Percentiles rank a stretch among this genome's conserved stretches.
These are phyloP conservation scores for Quadroppia sp. DNA, from an alignment of 2,888 invertebrate species.

Conservation along the genomic window DNA sequence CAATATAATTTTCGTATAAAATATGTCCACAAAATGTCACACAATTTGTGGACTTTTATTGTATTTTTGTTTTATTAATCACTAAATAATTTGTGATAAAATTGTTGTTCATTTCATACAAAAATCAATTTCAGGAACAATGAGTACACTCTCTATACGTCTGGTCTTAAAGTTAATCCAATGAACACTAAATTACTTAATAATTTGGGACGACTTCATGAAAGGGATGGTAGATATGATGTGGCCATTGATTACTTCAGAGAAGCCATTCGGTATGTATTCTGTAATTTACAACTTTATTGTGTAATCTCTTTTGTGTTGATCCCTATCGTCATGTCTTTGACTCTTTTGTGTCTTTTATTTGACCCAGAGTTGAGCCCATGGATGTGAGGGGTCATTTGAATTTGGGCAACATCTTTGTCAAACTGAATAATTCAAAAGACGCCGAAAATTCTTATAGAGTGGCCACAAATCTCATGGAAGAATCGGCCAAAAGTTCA, in stretches of 20 bases:
- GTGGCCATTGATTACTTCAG: slow-evolving; percentile 39
- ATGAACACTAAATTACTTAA: slow-evolving; percentile 54
- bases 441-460: slow-evolving; percentile 53
- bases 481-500: slow-evolving; percentile 22
- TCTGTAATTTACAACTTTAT: too few species aligned
- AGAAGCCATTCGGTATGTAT: slow-evolving; percentile 35
- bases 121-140: slow-evolving; percentile 43
- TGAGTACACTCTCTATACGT: slow-evolving; percentile 52
- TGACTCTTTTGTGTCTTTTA: too few species aligned
- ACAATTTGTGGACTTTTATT: background rate
- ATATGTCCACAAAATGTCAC: background rate
- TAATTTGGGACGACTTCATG: slow-evolving; percentile 54
- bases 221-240: slow-evolving; percentile 45
- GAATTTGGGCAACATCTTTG: slow-evolving; percentile 54
- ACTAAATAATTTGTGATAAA: background rate
- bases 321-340: slow-evolving; percentile 16
- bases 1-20: background rate
- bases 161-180: slow-evolving; percentile 52
- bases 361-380: slow-evolving; percentile 52
- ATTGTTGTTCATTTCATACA: background rate
- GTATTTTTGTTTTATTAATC: background rate
- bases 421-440: slow-evolving; percentile 50
- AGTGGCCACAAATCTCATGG: slow-evolving; percentile 9
- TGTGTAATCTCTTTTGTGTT: too few species aligned
- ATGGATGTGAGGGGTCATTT: slow-evolving; percentile 55